Base-by-base conservation (phyloP, 2,888 invertebrate genomes). In the Crioceris asparagi region DNA sequence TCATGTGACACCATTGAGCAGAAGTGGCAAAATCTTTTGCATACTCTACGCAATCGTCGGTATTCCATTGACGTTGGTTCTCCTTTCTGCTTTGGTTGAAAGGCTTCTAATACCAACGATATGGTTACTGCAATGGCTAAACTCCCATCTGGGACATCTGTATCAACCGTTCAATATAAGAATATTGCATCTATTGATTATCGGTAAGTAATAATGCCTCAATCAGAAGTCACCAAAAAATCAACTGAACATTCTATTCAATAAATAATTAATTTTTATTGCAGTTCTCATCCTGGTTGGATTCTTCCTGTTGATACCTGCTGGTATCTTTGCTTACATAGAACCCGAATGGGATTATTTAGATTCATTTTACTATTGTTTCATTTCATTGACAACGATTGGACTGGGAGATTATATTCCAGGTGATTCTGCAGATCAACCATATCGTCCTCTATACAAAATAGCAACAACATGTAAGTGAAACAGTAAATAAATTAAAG, bases 401-500 rank as follows among this genome's bases (percentile, higher is more conserved):
- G 86, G 90, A 10, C 71, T 91, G 2, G 90, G 90, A 0, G 91
- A 91, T 65, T 88, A 85, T 66, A 85, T 90, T 47, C 90, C 90
- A 0, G 86, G 86, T 0, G 87, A 88, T 57, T 71, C 76, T 7
- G 76, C 80, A 0, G 73, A 77, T 47, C 83, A 85, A 58, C 72
- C 74, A n/a, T 76, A 79, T 66, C 70, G 86, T 29, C 80, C 85
- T 1, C 49, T 87, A 11, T 91, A 91, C 65, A 90, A 90, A 70
- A 77, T 88, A 35, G 72, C 72, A 39, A 83, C 83, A 16, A 85
- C 86, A 40, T 71, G 83, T 80, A 65, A 72, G 72, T 36, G 32
- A 17, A 11, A 23, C 11, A 27, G 5, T 15, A 27, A 12, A 11
- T 11, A 21, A 10, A 21, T 21, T 21, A n/a, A n/a, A n/a, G n/a